Evolutionary conservation across 2,797 vertebrate species (phyloP), one percentile per base, ranked within the genome.

Genomic region (Meda fulgida): DNA sequence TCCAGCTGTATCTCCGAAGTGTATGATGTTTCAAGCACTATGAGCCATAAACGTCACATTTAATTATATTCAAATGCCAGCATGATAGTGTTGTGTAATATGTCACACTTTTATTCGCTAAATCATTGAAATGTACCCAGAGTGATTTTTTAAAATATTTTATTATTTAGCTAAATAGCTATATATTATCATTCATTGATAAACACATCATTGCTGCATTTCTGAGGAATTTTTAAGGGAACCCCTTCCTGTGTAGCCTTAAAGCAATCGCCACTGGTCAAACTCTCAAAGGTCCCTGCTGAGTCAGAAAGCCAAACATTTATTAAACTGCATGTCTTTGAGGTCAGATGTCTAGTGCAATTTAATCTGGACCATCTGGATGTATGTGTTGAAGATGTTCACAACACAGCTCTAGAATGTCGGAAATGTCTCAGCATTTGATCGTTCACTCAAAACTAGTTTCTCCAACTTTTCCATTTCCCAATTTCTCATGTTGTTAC

Each of bases 301-400:
- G 79, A 81, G 72, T 29, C 81, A 78, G 34, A 78, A 55, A 53
- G 72, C 72, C 46, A 55, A 55, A 55, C 8, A 14, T 75, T 48
- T 65, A 75, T 65, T 84, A 80, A 36, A 11, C 43, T 16, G 60
- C 63, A 65, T 43, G 67, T 82, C 53, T 60, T 38, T 46, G 69
- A 72, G 53, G 53, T 83, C 70, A 75, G 21, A 71, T 65, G 55
- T 75, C 70, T 48, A 36, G 26, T n/a, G 63, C 78, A 53, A 67
- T 80, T 69, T 80, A 51, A 48, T 51, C 21, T 13, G 1, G 4
- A 51, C 31, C 46, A 80, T 80, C 78, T 67, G 78, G 40, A 69
- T 67, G 29, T 34, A 67, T 51, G 19, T 51, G 78, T 36, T n/a
- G 21, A 67, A 80, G 78, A 53, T 69, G 29, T 46, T 71, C 78